Conservation (phyloP, 2,797 vertebrate genomes). For the Megaceryle alcyon region DNA sequence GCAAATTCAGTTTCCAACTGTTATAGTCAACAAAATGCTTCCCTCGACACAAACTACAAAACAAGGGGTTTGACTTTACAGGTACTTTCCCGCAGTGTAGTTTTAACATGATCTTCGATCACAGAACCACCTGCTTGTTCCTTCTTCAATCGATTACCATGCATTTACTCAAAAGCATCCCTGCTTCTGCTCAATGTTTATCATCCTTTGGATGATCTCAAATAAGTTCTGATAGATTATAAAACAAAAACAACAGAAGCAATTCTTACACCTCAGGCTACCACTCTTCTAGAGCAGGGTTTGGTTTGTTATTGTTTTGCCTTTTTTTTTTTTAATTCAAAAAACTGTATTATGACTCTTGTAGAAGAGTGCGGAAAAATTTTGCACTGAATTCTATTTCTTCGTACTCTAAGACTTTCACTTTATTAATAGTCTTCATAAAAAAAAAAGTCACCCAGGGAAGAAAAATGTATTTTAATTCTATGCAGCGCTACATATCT, state of each 20-base stretch:
- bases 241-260: background rate
- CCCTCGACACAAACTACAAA: background rate
- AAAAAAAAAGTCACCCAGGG: background rate
- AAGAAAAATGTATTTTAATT: slow-evolving; percentile 3
- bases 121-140: background rate
- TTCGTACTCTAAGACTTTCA: slow-evolving; percentile 12
- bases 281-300: background rate
- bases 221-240: background rate
- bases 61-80: background rate
- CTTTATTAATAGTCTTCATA: background rate
- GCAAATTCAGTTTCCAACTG: background rate
- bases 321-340: background rate
- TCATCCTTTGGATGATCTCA: background rate
- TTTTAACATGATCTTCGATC: background rate
- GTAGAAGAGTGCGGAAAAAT: background rate
- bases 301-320: background rate
- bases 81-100: background rate
- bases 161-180: background rate
- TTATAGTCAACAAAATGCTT: background rate
- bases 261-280: background rate
- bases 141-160: background rate
- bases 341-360: background rate
- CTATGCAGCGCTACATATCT: background rate
- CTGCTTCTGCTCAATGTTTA: background rate
- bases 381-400: background rate